These are phyloP conservation scores for Zygothrica quintamaculata DNA, from an alignment of 2,888 invertebrate genomes.

Conservation along the genomic window DNA sequence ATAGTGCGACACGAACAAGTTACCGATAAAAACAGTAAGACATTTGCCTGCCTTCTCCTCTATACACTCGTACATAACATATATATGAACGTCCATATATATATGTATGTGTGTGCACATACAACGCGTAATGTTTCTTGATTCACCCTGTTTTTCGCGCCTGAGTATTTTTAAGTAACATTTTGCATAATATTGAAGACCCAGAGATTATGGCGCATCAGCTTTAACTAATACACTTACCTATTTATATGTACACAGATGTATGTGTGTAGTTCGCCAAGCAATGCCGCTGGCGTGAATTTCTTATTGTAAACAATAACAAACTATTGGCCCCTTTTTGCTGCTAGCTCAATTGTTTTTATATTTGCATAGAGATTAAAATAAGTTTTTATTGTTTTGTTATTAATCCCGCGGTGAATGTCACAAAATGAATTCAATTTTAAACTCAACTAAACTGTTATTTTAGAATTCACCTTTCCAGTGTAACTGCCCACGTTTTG, in stretches of 20 bases:
- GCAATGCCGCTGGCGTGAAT: background rate
- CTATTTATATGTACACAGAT: constrained; percentile 3
- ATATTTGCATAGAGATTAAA: background rate
- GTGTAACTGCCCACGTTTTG: background rate
- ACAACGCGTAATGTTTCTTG: constrained; percentile 3
- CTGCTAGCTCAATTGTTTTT: background rate
- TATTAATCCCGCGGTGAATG: too few relatives aligned
- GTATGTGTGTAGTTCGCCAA: background rate
- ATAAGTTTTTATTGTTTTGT: background rate
- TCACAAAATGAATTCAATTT: too few relatives aligned
- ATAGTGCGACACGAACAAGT: constrained; percentile 41
- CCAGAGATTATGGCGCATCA: constrained; percentile 23
- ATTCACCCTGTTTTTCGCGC: constrained; percentile 1
- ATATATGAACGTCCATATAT: too few relatives aligned
- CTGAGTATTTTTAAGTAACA: background rate
- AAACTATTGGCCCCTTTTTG: constrained; percentile 23
- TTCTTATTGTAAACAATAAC: constrained; percentile 27
- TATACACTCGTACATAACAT: constrained; percentile 3
- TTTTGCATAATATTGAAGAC: constrained; percentile 17
- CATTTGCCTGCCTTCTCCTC: constrained; percentile 29
- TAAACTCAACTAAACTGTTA: too few relatives aligned
- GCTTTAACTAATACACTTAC: constrained; percentile 8
- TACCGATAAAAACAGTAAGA: constrained; percentile 52
- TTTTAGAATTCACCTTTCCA: constrained; percentile 3
- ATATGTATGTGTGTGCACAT: too few relatives aligned